phyloP scores from a whole-genome alignment of 1,140 invertebrate genomes.

The Diorhabda sublineata region DNA sequence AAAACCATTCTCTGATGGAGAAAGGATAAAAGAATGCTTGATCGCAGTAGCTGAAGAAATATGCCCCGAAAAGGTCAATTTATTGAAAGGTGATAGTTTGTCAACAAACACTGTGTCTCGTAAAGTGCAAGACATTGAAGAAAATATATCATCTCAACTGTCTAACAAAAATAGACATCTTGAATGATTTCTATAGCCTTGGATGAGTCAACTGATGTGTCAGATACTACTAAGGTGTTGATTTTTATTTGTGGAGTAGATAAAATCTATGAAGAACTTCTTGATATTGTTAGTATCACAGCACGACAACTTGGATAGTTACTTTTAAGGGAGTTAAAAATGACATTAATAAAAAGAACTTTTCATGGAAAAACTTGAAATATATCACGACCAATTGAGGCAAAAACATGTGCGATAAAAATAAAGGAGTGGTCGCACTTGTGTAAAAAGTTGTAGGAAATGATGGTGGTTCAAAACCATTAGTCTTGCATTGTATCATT shows the following conservation, averaged over 20 bases:
- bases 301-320: no score
- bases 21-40: no score
- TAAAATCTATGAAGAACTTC: conserved; percentile 41
- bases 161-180: conserved; percentile 17
- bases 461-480: no score
- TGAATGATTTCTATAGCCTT: conserved; percentile 39
- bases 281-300: not conserved
- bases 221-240: conserved; percentile 32
- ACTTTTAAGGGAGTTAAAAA: conserved; percentile 38
- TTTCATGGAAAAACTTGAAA: conserved; percentile 33
- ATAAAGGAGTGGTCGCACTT: no score
- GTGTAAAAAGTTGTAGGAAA: no score
- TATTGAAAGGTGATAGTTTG: not conserved
- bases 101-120: conserved; percentile 30
- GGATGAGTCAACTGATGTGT: conserved; percentile 41
- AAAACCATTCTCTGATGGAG: no score
- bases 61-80: conserved; percentile 31
- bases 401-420: no score
- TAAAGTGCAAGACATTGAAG: conserved; percentile 35
- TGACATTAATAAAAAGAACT: conserved; percentile 30
- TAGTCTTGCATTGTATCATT: no score
- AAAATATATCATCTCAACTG: conserved; percentile 27
- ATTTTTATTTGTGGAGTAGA: conserved; percentile 40
- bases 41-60: conserved; percentile 38
- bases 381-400: conserved; percentile 20